Conservation (phyloP, 2,888 invertebrate genomes). For the Aplocera efformata region DNA sequence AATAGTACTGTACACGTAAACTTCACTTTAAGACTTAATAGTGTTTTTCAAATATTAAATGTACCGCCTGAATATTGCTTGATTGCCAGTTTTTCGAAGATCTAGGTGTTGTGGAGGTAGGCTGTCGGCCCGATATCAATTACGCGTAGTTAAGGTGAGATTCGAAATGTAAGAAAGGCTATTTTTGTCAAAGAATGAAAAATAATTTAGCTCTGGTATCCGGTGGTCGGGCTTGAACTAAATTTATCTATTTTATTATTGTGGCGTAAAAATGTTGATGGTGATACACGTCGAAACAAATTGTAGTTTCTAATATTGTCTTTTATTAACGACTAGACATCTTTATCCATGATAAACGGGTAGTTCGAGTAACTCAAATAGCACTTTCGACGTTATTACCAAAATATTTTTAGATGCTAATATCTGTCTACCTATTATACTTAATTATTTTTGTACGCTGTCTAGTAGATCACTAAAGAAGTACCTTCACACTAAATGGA, state of each 20-base stretch:
- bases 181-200: slow-evolving; percentile 74
- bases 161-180: slow-evolving; percentile 64
- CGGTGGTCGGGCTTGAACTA: slow-evolving; percentile 63
- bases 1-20: not conserved
- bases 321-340: no score
- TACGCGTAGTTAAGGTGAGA: slow-evolving; percentile 60
- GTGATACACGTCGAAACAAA: slow-evolving; percentile 4
- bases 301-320: no score
- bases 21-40: slow-evolving; percentile 4
- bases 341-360: no score
- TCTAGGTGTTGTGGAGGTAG: slow-evolving; percentile 36
- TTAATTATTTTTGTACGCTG: slow-evolving; percentile 44
- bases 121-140: slow-evolving; percentile 67
- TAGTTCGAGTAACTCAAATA: not conserved
- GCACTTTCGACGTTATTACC: slow-evolving; percentile 1
- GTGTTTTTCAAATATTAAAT: slow-evolving; percentile 5
- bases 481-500: slow-evolving; percentile 29
- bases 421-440: slow-evolving; percentile 29
- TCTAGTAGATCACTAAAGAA: slow-evolving; percentile 26
- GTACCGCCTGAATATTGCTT: slow-evolving; percentile 9
- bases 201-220: slow-evolving; percentile 61
- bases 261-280: slow-evolving; percentile 11
- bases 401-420: slow-evolving; percentile 31
- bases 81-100: slow-evolving; percentile 16
- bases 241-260: slow-evolving; percentile 21